Base-by-base conservation (phyloP, 1,140 invertebrate genomes). In the Odontomachus brunneus region DNA sequence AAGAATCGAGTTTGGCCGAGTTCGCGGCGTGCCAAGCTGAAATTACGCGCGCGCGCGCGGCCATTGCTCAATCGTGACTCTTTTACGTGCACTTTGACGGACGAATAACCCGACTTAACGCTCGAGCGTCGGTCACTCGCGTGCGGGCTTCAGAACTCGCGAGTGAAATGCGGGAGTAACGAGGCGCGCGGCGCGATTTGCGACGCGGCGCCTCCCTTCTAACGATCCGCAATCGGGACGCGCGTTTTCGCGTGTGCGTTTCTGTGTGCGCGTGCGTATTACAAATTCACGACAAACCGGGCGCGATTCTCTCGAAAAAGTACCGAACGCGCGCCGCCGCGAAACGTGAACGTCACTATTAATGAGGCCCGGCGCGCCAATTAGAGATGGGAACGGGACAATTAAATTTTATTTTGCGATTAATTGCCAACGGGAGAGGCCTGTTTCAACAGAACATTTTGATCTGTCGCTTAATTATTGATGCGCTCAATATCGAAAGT, bases 31-130 rank as follows among this genome's bases (percentile, higher is more conserved):
- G 48, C 26, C 19, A 76, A 53, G 15, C 19, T 75, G 44, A 53
- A 76, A 75, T 75, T 75, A 76, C 44, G 48, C 48, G 48, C 26
- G 48, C 65, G 66, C 44, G 48, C 48, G 48, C 26, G 48, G 11
- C 53, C 26, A 51, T 53, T 76, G 74, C 49, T 66, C 62, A 55
- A 66, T 76, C 62, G 74, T 62, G 24, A 62, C 57, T 49, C 67
- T 76, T 76, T 76, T 76, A 76, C 29, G 48, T 53, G 59, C 60
- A 33, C 29, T 63, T 66, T 66, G 19, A 51, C 53, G 48, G 48
- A n/a, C 74, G 49, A 66, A 66, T 66, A 66, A 66, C 29, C 55
- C 38, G 49, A 29, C 5, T 76, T 76, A 55, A 66, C 24, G 29
- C 15, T 65, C 44, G 26, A 14, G 44, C 11, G 19, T 29, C 17